A percentile compares a stretch with the other conserved stretches of the same genome.
phyloP scores from a whole-genome alignment of 2,113 vertebrate species.

The Sinocyclocheilus maitianheensis region DNA sequence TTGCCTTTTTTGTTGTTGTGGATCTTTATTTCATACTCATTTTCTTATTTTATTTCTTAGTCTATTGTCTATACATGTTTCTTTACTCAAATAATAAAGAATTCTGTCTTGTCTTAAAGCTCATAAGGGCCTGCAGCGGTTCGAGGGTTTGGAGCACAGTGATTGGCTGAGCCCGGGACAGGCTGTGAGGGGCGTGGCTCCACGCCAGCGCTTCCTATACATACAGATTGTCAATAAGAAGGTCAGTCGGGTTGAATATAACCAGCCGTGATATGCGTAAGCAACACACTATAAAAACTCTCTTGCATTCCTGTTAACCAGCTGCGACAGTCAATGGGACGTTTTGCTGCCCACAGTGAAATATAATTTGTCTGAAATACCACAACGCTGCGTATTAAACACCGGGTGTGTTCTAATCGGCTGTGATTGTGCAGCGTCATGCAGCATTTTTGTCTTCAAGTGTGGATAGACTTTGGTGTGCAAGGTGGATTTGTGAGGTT shows the following conservation, averaged over 20 bases:
- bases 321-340: not conserved
- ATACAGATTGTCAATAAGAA: constrained; percentile 87
- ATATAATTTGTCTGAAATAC: not conserved
- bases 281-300: not conserved
- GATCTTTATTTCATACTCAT: too few relatives aligned
- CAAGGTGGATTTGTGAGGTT: not conserved
- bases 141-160: constrained; percentile 86
- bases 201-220: constrained; percentile 88
- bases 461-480: not conserved
- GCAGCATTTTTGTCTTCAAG: not conserved
- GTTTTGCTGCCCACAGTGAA: not conserved
- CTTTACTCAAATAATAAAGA: not conserved
- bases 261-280: not conserved
- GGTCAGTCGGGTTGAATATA: constrained; percentile 70
- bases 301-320: not conserved
- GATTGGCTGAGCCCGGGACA: constrained; percentile 70
- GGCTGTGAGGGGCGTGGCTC: constrained; percentile 74
- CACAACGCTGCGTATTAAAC: not conserved
- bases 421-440: not conserved
- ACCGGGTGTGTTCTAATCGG: not conserved
- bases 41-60: too few relatives aligned
- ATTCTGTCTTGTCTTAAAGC: constrained; percentile 67
- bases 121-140: constrained; percentile 92
- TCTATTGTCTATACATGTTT: not conserved
- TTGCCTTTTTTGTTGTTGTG: too few relatives aligned